phyloP scores from a whole-genome alignment of 1,140 invertebrate species.

The Lucilia cuprina region DNA sequence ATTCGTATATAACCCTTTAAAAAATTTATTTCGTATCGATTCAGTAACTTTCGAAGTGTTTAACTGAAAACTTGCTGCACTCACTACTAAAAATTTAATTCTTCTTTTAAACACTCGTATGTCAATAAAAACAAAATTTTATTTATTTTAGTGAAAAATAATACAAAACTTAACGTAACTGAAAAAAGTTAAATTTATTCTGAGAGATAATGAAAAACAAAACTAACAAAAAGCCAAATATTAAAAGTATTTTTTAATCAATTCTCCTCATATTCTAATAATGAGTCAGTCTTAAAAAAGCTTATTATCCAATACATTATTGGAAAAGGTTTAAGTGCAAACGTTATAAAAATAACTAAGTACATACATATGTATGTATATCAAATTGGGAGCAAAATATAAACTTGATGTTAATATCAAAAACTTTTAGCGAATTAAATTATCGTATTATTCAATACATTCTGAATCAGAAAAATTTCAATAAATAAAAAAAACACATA shows the following conservation, averaged over 20 bases:
- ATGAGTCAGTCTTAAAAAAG: neutral
- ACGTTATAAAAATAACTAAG: too few relatives aligned
- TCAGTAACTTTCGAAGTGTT: conserved; percentile 24
- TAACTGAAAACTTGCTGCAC: conserved; percentile 20
- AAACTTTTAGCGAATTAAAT: too few relatives aligned
- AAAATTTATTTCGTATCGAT: neutral
- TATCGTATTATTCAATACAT: too few relatives aligned
- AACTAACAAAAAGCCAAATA: neutral
- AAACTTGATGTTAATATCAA: too few relatives aligned
- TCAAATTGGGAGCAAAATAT: neutral
- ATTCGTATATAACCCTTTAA: neutral
- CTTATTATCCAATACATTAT: neutral
- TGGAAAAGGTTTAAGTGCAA: neutral
- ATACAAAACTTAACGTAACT: neutral
- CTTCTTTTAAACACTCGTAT: neutral
- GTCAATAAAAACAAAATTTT: neutral
- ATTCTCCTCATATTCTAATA: neutral
- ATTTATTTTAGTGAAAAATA: neutral
- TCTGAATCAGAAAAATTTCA: too few relatives aligned
- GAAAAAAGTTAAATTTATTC: neutral
- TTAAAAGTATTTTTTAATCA: neutral
- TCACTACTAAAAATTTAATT: neutral
- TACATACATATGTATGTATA: too few relatives aligned
- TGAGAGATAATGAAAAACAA: neutral
- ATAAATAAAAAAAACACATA: too few relatives aligned